phyloP scores from a whole-genome alignment of 2,888 invertebrate species.

The Tenodera sinensis region DNA sequence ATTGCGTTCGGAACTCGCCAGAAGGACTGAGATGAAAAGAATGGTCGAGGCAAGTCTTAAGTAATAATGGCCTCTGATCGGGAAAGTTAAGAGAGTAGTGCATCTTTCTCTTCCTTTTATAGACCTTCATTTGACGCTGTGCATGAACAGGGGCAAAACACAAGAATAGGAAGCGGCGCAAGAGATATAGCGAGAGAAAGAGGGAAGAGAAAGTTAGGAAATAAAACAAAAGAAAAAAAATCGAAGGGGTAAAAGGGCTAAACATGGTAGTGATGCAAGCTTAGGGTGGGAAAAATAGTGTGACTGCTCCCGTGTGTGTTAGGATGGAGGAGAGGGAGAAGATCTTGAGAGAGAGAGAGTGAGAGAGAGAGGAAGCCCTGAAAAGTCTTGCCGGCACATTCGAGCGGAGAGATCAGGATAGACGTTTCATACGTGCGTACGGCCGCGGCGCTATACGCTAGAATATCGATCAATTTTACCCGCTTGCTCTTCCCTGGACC shows the following conservation, averaged over 20 bases:
- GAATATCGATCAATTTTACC: not conserved
- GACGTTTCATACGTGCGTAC: not conserved
- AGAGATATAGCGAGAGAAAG: not conserved
- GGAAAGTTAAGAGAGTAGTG: not conserved
- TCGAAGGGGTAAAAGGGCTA: not conserved
- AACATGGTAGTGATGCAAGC: not conserved
- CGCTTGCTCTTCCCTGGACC: not conserved
- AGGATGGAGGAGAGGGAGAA: not conserved
- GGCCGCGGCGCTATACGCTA: not conserved
- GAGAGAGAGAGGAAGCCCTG: not conserved
- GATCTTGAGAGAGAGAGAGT: not conserved
- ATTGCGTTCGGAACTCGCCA: not conserved
- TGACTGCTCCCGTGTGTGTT: not conserved
- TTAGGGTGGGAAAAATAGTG: not conserved
- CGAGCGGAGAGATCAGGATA: not conserved
- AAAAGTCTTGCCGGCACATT: not conserved
- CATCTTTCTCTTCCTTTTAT: not conserved
- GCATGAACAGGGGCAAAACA: not conserved
- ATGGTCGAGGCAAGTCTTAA: not conserved
- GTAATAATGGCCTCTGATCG: not conserved
- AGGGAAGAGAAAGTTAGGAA: not conserved
- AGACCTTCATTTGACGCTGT: not conserved
- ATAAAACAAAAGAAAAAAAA: not conserved
- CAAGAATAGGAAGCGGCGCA: not conserved
- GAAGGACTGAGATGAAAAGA: not conserved